Conservation (phyloP, 2,797 vertebrate genomes). For the Tragelaphus oryx region DNA sequence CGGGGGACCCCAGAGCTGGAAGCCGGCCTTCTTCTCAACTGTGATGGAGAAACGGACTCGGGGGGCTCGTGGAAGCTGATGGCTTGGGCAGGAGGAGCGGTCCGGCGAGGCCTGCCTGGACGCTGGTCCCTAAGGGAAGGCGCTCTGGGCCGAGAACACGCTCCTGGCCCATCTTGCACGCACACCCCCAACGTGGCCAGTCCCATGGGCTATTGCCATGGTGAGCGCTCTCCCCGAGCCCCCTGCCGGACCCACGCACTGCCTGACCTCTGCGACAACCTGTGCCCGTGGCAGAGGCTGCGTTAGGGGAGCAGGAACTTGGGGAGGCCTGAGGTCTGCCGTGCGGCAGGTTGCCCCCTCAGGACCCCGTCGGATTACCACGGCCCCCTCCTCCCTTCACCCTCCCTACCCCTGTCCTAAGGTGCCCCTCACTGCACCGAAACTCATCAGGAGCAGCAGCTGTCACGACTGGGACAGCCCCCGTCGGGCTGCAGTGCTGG, state of each 20-base stretch:
- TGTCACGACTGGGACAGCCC: not conserved
- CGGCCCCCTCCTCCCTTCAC: not conserved
- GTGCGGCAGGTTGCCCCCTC: not conserved
- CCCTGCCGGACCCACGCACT: not conserved
- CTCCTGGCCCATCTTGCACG: accelerated
- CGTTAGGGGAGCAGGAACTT: not conserved
- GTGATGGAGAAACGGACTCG: accelerated
- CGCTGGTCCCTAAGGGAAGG: too few relatives aligned
- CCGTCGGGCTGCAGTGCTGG: not conserved
- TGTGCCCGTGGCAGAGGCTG: not conserved
- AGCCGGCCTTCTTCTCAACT: not conserved
- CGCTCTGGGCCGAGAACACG: too few relatives aligned
- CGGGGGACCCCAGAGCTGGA: not conserved
- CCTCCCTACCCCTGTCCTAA: not conserved
- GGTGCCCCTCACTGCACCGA: not conserved
- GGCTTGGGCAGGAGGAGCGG: not conserved
- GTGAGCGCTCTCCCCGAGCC: not conserved
- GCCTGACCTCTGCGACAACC: not conserved
- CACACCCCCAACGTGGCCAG: accelerated
- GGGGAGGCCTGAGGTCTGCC: not conserved
- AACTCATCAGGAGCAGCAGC: not conserved
- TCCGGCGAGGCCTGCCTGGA: accelerated
- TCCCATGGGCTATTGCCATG: accelerated
- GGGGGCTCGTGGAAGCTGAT: not conserved
- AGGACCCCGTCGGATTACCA: not conserved